A percentile compares a stretch with the other conserved stretches of the same genome.
Evolutionary conservation across 2,797 vertebrate species (phyloP).

Genomic region (Coccyzus lansbergi): DNA sequence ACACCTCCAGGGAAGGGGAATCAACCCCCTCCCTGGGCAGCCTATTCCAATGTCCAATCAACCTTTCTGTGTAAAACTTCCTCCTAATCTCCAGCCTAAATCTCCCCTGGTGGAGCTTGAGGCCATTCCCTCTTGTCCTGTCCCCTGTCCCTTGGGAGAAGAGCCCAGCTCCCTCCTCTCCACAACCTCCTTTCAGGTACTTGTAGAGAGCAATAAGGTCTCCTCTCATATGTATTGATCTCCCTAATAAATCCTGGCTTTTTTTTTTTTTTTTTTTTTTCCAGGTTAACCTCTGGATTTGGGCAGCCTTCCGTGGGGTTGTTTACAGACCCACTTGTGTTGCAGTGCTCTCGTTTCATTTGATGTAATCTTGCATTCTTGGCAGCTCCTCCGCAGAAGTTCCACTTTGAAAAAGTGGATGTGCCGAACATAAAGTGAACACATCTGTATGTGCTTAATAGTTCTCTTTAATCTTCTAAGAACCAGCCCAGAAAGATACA

Average conservation of each 20-base stretch:
- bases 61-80: too few relatives aligned
- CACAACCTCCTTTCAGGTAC: too few relatives aligned
- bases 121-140: too few relatives aligned
- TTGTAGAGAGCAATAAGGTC: too few relatives aligned
- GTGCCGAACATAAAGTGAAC: background rate
- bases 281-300: background rate
- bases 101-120: too few relatives aligned
- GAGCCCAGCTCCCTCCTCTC: too few relatives aligned
- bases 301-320: background rate
- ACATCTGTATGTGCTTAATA: background rate
- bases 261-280: rapidly evolving
- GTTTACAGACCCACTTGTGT: background rate
- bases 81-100: too few relatives aligned
- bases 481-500: background rate
- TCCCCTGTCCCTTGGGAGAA: too few relatives aligned
- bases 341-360: background rate
- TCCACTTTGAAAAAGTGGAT: background rate
- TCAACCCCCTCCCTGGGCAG: too few relatives aligned
- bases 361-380: background rate
- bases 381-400: background rate
- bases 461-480: conserved; percentile 12
- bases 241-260: background rate
- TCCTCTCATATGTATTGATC: too few relatives aligned
- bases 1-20: too few relatives aligned
- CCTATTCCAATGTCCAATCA: too few relatives aligned